phyloP scores from a whole-genome alignment of 2,113 vertebrate species.

The Himantopus leucocephalus region DNA sequence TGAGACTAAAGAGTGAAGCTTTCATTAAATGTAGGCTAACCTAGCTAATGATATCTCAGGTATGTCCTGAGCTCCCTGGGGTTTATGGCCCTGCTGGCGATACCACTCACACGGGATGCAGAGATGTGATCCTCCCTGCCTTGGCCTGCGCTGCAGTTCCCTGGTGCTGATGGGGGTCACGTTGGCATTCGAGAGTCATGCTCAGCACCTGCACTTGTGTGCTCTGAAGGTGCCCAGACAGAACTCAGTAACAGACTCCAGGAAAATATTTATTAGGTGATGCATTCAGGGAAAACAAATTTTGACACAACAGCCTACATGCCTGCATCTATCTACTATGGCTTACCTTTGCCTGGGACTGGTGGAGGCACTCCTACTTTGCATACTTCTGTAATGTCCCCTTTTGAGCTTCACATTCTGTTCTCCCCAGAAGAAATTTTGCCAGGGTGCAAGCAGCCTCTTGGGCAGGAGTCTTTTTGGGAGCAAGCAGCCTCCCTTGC shows the following conservation, averaged over 20 bases:
- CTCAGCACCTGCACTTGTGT: neutral
- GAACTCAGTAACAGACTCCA: neutral
- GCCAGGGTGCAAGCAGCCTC: neutral
- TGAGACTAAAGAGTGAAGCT: neutral
- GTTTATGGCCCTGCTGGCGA: neutral
- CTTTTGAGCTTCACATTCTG: neutral
- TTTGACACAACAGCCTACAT: neutral
- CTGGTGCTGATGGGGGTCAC: neutral
- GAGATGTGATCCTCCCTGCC: neutral
- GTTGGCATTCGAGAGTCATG: accelerated
- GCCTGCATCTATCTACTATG: neutral
- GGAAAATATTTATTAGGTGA: neutral
- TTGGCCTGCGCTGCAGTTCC: neutral
- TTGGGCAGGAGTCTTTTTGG: neutral
- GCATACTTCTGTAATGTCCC: neutral
- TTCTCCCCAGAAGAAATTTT: neutral
- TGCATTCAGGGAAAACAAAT: neutral
- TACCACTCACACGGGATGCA: accelerated
- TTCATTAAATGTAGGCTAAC: neutral
- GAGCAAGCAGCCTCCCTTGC: neutral
- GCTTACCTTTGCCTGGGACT: neutral
- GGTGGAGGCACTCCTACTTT: neutral
- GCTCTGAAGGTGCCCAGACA: neutral
- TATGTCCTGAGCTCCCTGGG: neutral
- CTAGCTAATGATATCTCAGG: neutral